Conservation (phyloP, 1,140 invertebrate species). For the Cydia fagiglandana region DNA sequence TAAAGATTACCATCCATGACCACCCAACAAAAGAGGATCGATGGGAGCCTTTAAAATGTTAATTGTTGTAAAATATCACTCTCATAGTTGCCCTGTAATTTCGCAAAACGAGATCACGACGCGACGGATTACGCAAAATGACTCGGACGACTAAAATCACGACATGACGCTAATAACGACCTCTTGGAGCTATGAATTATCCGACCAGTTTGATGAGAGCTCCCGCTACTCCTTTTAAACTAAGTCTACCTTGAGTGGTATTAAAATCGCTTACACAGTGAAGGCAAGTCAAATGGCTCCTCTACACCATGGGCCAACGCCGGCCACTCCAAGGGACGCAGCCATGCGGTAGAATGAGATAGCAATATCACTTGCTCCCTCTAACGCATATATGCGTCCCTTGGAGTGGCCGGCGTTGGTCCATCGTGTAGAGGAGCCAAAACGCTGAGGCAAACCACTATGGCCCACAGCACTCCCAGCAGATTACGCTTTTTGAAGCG, state of each 20-base stretch:
- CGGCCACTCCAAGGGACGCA: no score
- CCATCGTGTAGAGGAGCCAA: no score
- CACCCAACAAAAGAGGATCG: conserved; percentile 30
- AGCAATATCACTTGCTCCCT: no score
- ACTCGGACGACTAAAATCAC: conserved; percentile 30
- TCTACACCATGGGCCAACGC: no score
- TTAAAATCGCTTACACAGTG: not conserved
- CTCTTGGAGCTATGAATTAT: conserved; percentile 19
- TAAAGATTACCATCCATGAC: conserved; percentile 21
- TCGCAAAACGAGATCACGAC: conserved; percentile 28
- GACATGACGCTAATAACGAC: conserved; percentile 19
- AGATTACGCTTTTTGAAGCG: no score
- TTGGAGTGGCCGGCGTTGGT: no score
- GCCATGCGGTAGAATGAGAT: no score
- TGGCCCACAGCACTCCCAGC: no score
- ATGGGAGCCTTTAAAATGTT: conserved; percentile 30
- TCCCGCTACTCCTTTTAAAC: not conserved
- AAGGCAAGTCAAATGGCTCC: not conserved
- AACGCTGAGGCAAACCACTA: not conserved
- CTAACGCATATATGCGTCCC: no score
- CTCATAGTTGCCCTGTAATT: conserved; percentile 15
- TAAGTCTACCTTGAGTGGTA: not conserved
- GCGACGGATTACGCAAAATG: conserved; percentile 26
- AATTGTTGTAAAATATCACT: conserved; percentile 31
- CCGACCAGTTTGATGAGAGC: not conserved